Conservation (phyloP, 92 coral and sea anemone species). For the Zoanthus sociatus region DNA sequence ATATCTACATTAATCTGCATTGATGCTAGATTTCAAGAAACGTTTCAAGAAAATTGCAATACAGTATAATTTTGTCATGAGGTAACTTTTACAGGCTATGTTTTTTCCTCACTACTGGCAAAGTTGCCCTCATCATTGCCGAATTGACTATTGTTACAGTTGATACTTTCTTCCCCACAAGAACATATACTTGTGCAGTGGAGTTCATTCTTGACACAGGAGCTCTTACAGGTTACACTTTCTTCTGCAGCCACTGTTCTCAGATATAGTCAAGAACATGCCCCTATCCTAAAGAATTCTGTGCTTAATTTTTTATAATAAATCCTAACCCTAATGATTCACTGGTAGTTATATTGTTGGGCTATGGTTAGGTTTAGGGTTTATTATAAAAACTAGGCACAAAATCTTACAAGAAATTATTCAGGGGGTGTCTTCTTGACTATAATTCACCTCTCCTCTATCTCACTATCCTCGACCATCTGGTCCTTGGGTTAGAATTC, state of each 20-base stretch:
- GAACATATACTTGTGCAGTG: slow-evolving; percentile 51
- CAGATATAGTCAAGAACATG: too few relatives aligned
- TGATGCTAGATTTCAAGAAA: slow-evolving; percentile 26
- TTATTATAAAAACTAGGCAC: too few relatives aligned
- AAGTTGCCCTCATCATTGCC: slow-evolving; percentile 2
- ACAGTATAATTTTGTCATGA: slow-evolving; percentile 19
- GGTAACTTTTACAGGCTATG: neutral
- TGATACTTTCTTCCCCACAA: slow-evolving; percentile 41
- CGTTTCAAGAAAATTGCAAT: slow-evolving; percentile 23
- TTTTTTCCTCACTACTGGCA: slow-evolving; percentile 23
- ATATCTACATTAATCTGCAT: slow-evolving; percentile 22
- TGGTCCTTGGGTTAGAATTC: slow-evolving; percentile 49
- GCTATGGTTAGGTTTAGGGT: too few relatives aligned
- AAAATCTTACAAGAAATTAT: too few relatives aligned
- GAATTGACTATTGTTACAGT: slow-evolving; percentile 15
- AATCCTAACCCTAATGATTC: too few relatives aligned
- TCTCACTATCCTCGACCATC: slow-evolving; percentile 60
- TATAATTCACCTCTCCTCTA: slow-evolving; percentile 25
- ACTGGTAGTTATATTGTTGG: too few relatives aligned
- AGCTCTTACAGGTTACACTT: neutral
- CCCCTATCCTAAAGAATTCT: too few relatives aligned
- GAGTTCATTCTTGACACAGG: slow-evolving; percentile 27
- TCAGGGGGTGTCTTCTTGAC: too few relatives aligned
- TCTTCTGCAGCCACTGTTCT: slow-evolving; percentile 13
- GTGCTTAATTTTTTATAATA: too few relatives aligned